These are phyloP conservation scores for Meliscaeva auricollis DNA, from an alignment of 2,888 invertebrate genomes.

Conservation along the genomic window DNA sequence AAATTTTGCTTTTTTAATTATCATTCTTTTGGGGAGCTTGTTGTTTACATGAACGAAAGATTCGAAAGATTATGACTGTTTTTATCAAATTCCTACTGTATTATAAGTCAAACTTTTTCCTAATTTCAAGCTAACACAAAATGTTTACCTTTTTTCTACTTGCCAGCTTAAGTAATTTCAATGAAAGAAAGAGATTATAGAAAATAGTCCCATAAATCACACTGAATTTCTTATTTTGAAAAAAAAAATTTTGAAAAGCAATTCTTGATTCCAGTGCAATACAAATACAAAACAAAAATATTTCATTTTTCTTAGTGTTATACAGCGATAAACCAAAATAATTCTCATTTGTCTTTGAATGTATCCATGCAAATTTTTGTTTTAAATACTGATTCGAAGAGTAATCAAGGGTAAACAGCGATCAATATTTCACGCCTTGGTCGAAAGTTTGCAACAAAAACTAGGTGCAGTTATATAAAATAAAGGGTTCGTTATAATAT, in stretches of 20 bases:
- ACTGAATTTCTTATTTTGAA: conserved; percentile 9
- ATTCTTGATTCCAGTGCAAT: conserved; percentile 23
- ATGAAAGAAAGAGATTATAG: conserved; percentile 6
- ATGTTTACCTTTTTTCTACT: not conserved
- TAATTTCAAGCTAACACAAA: not conserved
- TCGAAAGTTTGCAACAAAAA: too few relatives aligned
- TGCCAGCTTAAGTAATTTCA: conserved; percentile 13
- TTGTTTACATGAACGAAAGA: not conserved
- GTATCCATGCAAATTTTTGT: conserved; percentile 7
- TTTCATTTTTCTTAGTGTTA: conserved; percentile 15
- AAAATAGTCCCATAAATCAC: conserved; percentile 9
- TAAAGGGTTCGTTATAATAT: too few relatives aligned
- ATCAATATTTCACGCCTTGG: too few relatives aligned
- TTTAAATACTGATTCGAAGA: too few relatives aligned
- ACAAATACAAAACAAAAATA: conserved; percentile 21
- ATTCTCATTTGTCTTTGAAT: conserved; percentile 6
- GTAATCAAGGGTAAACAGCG: too few relatives aligned
- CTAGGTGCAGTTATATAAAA: too few relatives aligned
- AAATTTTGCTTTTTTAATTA: conserved; percentile 16
- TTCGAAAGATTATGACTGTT: not conserved
- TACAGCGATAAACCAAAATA: conserved; percentile 34
- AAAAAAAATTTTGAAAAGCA: conserved; percentile 15
- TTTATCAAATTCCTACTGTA: not conserved
- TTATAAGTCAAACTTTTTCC: not conserved
- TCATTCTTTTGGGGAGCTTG: not conserved